Evolutionary conservation across 2,888 invertebrate species (phyloP), one percentile per base, ranked within the genome.

Genomic region (Pedicia rivosa): DNA sequence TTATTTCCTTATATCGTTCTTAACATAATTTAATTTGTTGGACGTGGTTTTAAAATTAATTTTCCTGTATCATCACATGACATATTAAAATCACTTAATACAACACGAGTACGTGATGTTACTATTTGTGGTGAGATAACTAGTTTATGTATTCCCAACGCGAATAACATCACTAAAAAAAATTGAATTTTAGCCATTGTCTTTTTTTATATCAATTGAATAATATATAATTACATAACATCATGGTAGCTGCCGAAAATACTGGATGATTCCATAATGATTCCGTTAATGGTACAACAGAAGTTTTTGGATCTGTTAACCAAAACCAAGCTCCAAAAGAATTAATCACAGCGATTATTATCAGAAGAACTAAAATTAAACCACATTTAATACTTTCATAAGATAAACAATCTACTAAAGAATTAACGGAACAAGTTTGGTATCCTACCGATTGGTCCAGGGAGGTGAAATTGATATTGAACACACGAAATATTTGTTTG

Each of bases 1-100:
- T n/a, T n/a, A n/a, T n/a, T n/a, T n/a, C n/a, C n/a, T n/a, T n/a
- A n/a, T n/a, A n/a, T n/a, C n/a, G n/a, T n/a, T n/a, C n/a, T n/a
- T n/a, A n/a, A n/a, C n/a, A n/a, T n/a, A n/a, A 7, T 29, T 14
- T 32, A 35, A 35, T 35, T 35, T 7, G 35, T 70, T 28, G 87
- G 88, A 40, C 88, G 64, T 2, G 92, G 94, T 58, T 90, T 90
- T 24, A 95, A 65, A 50, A 95, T 94, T 34, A 95, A 68, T 63
- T 92, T 92, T 40, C 94, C 94, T 20, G 90, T 90, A 56, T 95
- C 92, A 55, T 94, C 94, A 62, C 95, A 95, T 16, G 91, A 91
- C 92, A 95, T 94, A 62, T 95, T 95, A 61, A 92, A 95, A 62
- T 95, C 94, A 29, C 80, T 78, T 37, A 95, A 69, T 2, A 94